These are phyloP conservation scores for Phrynocephalus vlangalii DNA, from an alignment of 2,797 vertebrate genomes.

Conservation along the genomic window DNA sequence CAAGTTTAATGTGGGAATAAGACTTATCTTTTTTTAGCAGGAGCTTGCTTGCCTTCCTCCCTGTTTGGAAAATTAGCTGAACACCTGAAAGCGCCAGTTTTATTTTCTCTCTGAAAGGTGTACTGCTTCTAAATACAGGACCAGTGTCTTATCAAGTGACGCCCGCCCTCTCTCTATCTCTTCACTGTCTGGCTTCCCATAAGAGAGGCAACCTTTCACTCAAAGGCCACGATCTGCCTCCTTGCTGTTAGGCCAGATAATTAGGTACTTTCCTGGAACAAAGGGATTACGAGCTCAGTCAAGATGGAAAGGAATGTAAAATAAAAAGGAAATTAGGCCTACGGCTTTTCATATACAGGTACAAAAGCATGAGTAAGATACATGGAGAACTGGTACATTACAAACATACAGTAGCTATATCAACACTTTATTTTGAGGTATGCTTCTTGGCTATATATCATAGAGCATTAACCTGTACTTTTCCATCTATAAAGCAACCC, in stretches of 20 bases:
- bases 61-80: too few relatives aligned
- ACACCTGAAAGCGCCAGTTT: too few relatives aligned
- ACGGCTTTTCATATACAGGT: not conserved
- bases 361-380: not conserved
- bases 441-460: not conserved
- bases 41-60: too few relatives aligned
- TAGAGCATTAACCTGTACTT: not conserved
- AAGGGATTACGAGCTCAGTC: constrained; percentile 7
- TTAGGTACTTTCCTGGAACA: not conserved
- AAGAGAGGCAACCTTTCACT: not conserved
- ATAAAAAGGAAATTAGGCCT: not conserved
- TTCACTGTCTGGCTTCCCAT: not conserved
- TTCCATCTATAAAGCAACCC: too few relatives aligned
- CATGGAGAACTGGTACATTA: not conserved
- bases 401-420: too few relatives aligned
- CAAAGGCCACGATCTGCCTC: not conserved
- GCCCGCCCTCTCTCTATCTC: not conserved
- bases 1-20: too few relatives aligned
- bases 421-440: not conserved
- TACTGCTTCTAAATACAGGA: too few relatives aligned
- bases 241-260: not conserved
- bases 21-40: too few relatives aligned
- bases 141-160: too few relatives aligned
- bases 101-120: too few relatives aligned
- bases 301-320: not conserved